Conservation (phyloP, 1,140 invertebrate species). For the Aphaenogaster floridana region DNA sequence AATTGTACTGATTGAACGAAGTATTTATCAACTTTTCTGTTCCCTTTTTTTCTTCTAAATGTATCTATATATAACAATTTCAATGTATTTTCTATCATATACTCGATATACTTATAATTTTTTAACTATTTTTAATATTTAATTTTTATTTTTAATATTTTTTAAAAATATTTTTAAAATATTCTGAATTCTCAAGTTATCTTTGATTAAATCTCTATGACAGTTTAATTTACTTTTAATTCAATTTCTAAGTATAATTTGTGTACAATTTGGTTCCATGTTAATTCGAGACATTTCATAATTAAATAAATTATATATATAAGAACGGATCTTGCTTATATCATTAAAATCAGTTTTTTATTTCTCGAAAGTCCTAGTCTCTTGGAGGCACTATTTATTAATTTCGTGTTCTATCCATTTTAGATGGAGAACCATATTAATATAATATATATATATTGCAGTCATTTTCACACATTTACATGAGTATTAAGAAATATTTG, state of each 20-base stretch:
- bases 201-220: background rate
- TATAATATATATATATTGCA: conserved; percentile 14
- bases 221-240: background rate
- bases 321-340: background rate
- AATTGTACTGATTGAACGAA: background rate
- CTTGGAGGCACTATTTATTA: background rate
- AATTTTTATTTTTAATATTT: too few relatives aligned
- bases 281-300: background rate
- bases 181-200: background rate
- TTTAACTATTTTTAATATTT: background rate
- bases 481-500: background rate
- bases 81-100: background rate
- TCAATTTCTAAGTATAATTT: background rate
- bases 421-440: conserved; percentile 52
- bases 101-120: background rate
- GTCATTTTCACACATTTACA: background rate
- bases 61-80: background rate
- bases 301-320: background rate
- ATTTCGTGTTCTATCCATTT: background rate
- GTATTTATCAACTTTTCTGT: background rate
- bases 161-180: background rate
- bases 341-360: background rate
- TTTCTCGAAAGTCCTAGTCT: background rate
- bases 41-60: background rate
- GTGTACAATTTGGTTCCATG: background rate